Evolutionary conservation across 2,797 vertebrate species (phyloP).

Genomic region (Meda fulgida): DNA sequence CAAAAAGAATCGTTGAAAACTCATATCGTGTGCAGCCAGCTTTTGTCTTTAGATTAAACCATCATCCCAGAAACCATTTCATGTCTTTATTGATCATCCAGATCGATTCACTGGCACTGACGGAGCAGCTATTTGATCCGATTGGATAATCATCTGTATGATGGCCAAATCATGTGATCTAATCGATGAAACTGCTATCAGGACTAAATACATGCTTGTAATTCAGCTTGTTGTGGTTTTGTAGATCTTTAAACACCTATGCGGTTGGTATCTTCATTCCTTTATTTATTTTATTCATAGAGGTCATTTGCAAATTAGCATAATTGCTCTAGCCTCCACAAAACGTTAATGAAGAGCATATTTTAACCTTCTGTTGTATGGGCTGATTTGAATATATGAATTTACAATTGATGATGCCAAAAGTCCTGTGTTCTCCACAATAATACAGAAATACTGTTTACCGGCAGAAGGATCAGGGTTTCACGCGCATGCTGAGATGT

Average conservation of each 20-base stretch:
- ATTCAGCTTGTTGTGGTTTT: background rate
- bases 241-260: background rate
- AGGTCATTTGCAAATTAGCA: constrained; percentile 58
- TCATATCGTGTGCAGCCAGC: background rate
- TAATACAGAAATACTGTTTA: constrained; percentile 78
- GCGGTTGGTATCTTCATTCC: background rate
- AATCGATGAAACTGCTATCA: background rate
- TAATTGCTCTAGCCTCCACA: constrained; percentile 67
- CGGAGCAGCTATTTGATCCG: background rate
- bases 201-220: background rate
- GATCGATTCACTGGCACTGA: background rate
- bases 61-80: background rate
- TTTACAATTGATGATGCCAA: constrained; percentile 72
- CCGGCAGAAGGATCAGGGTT: constrained; percentile 59
- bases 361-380: constrained; percentile 72
- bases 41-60: background rate
- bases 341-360: constrained; percentile 70
- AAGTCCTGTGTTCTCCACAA: constrained; percentile 72
- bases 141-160: background rate
- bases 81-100: background rate
- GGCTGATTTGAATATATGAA: constrained; percentile 75
- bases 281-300: constrained; percentile 11
- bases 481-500: constrained; percentile 67
- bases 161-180: background rate
- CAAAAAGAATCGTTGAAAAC: background rate